Percentiles rank a stretch among this genome's conserved stretches.
Conservation (phyloP, 2,797 vertebrate genomes). For the Mionectes olivaceus region DNA sequence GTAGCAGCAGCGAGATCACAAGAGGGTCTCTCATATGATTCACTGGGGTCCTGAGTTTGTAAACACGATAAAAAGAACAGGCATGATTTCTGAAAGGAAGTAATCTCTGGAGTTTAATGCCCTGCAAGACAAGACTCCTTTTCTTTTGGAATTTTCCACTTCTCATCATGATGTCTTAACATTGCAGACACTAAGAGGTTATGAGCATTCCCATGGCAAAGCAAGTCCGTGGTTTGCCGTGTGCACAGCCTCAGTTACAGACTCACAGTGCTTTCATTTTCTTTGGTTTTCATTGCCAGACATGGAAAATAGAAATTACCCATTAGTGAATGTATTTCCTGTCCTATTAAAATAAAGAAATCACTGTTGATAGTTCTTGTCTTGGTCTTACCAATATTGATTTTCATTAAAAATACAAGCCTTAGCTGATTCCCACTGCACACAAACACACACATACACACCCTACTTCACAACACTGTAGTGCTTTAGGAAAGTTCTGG, state of each 20-base stretch:
- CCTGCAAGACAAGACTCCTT: conserved; percentile 29
- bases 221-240: conserved; percentile 23
- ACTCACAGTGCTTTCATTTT: conserved; percentile 40
- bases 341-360: conserved; percentile 14
- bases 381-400: neutral
- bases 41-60: conserved; percentile 3
- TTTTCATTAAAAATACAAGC: neutral
- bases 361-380: neutral
- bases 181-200: conserved; percentile 29
- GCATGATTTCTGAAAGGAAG: conserved; percentile 19
- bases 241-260: neutral
- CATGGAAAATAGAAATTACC: neutral
- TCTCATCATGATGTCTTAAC: conserved; percentile 18
- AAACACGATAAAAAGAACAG: conserved; percentile 38
- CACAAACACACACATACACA: neutral
- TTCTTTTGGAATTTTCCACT: conserved; percentile 65
- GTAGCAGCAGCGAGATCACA: neutral
- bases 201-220: conserved; percentile 58
- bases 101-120: conserved; percentile 54
- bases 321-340: conserved; percentile 1
- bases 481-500: neutral
- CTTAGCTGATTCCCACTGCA: neutral
- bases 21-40: neutral
- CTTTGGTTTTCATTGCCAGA: conserved; percentile 6
- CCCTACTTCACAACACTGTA: accelerated